Evolutionary conservation across 2,888 invertebrate species (phyloP).

Genomic region (Drosophila pegasa): DNA sequence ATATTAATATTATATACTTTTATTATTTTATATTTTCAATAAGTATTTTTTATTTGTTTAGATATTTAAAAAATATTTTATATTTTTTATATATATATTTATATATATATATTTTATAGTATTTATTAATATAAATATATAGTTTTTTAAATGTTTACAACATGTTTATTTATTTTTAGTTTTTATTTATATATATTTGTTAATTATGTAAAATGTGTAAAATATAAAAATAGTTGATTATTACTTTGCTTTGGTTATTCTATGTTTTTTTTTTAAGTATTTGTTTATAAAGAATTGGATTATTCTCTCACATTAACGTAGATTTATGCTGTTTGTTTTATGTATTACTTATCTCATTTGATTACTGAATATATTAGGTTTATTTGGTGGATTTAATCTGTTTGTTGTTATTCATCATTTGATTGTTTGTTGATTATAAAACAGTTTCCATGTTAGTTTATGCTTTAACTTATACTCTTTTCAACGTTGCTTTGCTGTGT

Average conservation of each 20-base stretch:
- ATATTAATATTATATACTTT: too few relatives aligned
- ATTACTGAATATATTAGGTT: neutral
- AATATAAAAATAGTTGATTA: neutral
- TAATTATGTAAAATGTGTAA: neutral
- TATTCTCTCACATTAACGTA: neutral
- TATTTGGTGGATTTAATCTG: neutral
- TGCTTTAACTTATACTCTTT: neutral
- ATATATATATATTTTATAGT: neutral
- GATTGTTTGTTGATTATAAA: neutral
- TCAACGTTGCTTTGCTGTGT: conserved; percentile 40
- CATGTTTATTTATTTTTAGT: too few relatives aligned
- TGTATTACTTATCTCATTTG: neutral
- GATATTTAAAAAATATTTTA: too few relatives aligned
- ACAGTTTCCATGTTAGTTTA: neutral
- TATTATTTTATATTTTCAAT: too few relatives aligned
- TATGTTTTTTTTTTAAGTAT: neutral
- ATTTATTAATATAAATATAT: neutral
- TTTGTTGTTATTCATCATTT: neutral
- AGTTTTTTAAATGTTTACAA: too few relatives aligned
- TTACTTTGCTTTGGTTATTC: neutral
- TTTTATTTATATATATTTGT: neutral
- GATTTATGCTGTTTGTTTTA: neutral
- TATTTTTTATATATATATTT: neutral
- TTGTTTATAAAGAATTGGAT: neutral
- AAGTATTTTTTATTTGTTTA: too few relatives aligned